Conservation (phyloP, 2,113 vertebrate genomes). For the Irena cyanogastra region DNA sequence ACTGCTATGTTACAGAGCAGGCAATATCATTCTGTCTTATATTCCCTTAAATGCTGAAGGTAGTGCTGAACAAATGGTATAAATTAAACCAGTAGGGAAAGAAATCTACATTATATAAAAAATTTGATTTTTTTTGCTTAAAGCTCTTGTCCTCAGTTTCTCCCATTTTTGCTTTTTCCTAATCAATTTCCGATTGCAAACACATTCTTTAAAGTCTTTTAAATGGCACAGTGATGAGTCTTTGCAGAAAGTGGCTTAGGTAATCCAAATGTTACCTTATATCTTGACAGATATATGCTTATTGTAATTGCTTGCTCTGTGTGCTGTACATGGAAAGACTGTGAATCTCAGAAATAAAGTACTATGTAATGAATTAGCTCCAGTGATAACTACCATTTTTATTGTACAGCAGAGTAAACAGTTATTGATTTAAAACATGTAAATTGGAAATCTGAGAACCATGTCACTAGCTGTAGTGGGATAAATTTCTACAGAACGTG, state of each 20-base stretch:
- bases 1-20: not conserved
- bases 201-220: not conserved
- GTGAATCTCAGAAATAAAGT: slow-evolving; percentile 29
- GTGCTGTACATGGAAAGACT: not conserved
- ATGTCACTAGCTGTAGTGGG: slow-evolving; percentile 6
- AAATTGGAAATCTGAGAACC: slow-evolving; percentile 60
- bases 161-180: not conserved
- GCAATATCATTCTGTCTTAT: not conserved
- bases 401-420: slow-evolving; percentile 55
- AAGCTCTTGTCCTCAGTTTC: not conserved
- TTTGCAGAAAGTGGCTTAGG: not conserved
- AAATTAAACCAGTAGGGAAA: not conserved
- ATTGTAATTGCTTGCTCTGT: slow-evolving; percentile 35
- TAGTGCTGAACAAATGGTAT: not conserved
- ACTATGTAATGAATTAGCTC: slow-evolving; percentile 39
- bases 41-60: not conserved
- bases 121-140: not conserved
- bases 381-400: slow-evolving; percentile 46
- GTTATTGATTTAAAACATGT: slow-evolving; percentile 63
- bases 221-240: not conserved
- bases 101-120: not conserved
- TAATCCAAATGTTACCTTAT: not conserved
- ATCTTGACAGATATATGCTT: not conserved
- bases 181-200: not conserved
- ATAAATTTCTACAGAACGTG: slow-evolving; percentile 16